Percentiles rank a stretch among this genome's conserved stretches.
phyloP scores from a whole-genome alignment of 2,888 invertebrate species.

The Monoplex corrugatus region DNA sequence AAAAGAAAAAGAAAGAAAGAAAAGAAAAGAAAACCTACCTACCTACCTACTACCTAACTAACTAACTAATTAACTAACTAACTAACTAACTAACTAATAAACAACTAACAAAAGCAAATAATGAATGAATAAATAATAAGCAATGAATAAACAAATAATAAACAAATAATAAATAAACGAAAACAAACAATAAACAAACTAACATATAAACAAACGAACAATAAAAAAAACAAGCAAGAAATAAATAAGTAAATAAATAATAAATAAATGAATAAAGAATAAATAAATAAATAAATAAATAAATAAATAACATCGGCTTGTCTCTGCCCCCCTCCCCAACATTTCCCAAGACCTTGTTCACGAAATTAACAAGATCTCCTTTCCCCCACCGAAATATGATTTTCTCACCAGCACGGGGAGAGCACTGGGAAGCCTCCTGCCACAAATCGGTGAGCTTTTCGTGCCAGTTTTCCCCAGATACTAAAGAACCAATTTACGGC shows the following conservation, averaged over 20 bases:
- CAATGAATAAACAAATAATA: no score
- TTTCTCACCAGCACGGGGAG: not conserved
- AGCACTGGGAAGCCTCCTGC: not conserved
- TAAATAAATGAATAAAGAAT: no score
- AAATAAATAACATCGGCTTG: no score
- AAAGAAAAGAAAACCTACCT: not conserved
- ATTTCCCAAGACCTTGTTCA: no score
- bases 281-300: not conserved
- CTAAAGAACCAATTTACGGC: slow-evolving; percentile 29
- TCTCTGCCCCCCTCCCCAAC: no score
- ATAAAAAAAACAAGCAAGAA: not conserved
- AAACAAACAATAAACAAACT: not conserved
- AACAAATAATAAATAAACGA: not conserved
- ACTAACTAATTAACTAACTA: no score
- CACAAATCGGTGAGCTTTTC: not conserved
- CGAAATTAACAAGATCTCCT: not conserved
- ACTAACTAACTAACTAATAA: no score
- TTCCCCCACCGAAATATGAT: not conserved
- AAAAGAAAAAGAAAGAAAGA: not conserved
- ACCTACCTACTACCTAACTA: no score
- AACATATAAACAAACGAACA: not conserved
- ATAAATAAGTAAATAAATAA: not conserved
- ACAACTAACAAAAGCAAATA: no score
- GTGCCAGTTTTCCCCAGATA: not conserved
- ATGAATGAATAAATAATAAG: no score